Conservation (phyloP, 2,113 vertebrate genomes). For the Conger conger region DNA sequence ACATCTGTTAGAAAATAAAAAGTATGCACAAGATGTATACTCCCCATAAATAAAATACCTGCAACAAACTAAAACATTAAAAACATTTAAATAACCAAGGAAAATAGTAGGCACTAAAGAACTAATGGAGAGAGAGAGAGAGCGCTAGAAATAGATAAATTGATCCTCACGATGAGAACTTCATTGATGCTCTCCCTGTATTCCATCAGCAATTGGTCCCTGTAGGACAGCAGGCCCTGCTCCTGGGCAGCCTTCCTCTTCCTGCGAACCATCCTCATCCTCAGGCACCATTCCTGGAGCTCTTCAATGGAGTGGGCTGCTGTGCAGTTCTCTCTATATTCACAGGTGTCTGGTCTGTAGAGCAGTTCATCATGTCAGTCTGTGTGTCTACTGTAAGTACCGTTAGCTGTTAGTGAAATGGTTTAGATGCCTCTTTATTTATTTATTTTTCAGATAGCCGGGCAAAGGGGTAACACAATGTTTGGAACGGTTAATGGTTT, state of each 20-base stretch:
- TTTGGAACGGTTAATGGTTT: neutral
- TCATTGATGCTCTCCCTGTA: constrained; percentile 71
- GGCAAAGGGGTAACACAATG: neutral
- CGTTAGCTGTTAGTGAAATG: neutral
- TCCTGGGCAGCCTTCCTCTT: constrained; percentile 63
- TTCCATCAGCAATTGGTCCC: constrained; percentile 72
- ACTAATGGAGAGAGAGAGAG: neutral
- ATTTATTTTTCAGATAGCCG: neutral
- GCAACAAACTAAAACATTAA: neutral
- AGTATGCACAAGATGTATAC: no score
- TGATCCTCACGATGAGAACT: constrained; percentile 68
- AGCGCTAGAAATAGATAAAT: neutral
- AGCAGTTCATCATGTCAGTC: constrained; percentile 31
- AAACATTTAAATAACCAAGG: neutral
- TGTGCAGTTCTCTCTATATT: constrained; percentile 74
- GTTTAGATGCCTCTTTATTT: neutral
- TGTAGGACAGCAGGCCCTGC: constrained; percentile 78
- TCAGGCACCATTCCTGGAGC: constrained; percentile 80
- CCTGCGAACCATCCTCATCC: constrained; percentile 42
- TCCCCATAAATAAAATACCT: neutral
- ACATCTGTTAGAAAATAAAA: constrained; percentile 46
- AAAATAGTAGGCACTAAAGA: neutral
- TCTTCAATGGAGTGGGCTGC: constrained; percentile 80
- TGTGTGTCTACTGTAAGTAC: neutral
- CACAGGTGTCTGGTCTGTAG: constrained; percentile 73